A percentile compares a stretch with the other conserved stretches of the same genome.
Evolutionary conservation across 1,140 invertebrate species (phyloP).

Genomic region (Temnothorax curvispinosus): DNA sequence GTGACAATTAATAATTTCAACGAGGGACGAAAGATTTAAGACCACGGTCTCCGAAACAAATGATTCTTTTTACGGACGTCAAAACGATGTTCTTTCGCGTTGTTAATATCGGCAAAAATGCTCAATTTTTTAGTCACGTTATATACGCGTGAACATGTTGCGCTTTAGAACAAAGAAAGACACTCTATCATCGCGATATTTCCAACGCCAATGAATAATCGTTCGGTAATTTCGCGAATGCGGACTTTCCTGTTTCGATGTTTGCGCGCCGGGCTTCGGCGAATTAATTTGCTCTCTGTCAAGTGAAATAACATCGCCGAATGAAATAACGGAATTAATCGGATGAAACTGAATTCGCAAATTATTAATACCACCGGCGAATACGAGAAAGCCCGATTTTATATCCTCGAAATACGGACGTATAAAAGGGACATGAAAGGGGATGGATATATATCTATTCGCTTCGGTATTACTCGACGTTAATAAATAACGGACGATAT

Average conservation of each 20-base stretch:
- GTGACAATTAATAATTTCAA: background rate
- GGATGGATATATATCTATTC: background rate
- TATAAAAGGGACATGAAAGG: background rate
- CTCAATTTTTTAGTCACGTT: background rate
- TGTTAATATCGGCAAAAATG: background rate
- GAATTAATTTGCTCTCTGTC: slow-evolving; percentile 16
- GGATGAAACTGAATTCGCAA: background rate
- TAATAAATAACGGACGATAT: background rate
- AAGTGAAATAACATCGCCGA: background rate
- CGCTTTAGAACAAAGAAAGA: slow-evolving; percentile 14
- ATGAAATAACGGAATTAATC: slow-evolving; percentile 19
- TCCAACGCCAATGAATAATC: slow-evolving; percentile 37
- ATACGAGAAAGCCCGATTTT: background rate
- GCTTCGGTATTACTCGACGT: background rate
- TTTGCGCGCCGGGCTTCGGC: background rate
- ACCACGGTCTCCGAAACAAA: background rate
- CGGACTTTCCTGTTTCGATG: slow-evolving; percentile 39
- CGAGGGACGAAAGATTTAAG: background rate
- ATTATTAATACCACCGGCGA: background rate
- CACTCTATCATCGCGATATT: background rate
- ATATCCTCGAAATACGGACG: background rate
- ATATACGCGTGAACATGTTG: background rate
- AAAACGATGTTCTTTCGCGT: background rate
- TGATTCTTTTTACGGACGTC: background rate
- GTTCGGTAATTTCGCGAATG: slow-evolving; percentile 13